A percentile compares a stretch with the other conserved stretches of the same genome.
These are phyloP conservation scores for Micromesistius poutassou DNA, from an alignment of 2,797 vertebrate species.

Conservation along the genomic window DNA sequence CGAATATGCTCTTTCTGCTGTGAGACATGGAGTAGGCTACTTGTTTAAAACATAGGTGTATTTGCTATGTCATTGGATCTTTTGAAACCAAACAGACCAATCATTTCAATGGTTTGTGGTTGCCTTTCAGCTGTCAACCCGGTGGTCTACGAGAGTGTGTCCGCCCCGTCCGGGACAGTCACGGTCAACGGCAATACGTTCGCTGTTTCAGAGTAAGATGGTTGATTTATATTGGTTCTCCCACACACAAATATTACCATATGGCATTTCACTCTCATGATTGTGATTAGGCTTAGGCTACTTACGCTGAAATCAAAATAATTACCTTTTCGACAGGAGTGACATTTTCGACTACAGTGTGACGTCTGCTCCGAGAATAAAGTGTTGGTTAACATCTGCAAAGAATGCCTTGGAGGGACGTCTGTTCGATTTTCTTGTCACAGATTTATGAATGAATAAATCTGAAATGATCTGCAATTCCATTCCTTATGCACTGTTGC, in stretches of 20 bases:
- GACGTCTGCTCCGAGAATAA: neutral
- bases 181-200: constrained; percentile 49
- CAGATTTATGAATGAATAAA: constrained; percentile 43
- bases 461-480: neutral
- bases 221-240: neutral
- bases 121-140: constrained; percentile 46
- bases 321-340: neutral
- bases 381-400: constrained; percentile 55
- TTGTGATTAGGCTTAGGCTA: neutral
- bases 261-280: neutral
- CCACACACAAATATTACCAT: neutral
- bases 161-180: constrained; percentile 31
- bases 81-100: neutral
- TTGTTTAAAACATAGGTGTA: neutral
- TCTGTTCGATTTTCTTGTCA: constrained; percentile 45
- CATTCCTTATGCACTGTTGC: neutral
- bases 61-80: neutral
- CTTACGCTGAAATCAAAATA: neutral
- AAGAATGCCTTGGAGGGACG: constrained; percentile 47
- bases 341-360: constrained; percentile 47
- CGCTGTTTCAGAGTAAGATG: constrained; percentile 39
- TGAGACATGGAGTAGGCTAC: neutral
- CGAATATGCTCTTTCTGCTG: neutral
- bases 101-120: neutral
- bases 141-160: constrained; percentile 44